A percentile compares a stretch with the other conserved stretches of the same genome.
phyloP scores from a whole-genome alignment of 2,888 invertebrate genomes.

The Hypena proboscidalis region DNA sequence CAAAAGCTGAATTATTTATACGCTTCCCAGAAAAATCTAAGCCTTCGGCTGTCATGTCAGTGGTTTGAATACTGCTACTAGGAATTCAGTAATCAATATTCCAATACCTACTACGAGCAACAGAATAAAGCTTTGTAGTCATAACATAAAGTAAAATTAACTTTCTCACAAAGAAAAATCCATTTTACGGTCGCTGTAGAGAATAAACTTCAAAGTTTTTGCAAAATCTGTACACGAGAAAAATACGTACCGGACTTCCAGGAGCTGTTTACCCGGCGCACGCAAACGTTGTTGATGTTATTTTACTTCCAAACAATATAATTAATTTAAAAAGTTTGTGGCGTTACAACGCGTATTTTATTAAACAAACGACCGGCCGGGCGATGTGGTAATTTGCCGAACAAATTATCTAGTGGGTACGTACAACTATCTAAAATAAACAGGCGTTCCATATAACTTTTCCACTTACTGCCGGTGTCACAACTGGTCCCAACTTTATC shows the following conservation, averaged over 20 bases:
- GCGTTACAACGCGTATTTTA: conserved; percentile 34
- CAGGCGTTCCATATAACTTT: conserved; percentile 58
- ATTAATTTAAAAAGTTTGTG: conserved; percentile 36
- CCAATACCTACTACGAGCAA: too few relatives aligned
- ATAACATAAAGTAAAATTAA: too few relatives aligned
- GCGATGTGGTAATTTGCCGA: conserved; percentile 44
- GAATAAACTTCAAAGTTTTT: not conserved
- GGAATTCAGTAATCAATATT: too few relatives aligned
- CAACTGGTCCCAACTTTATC: conserved; percentile 58
- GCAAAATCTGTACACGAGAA: conserved; percentile 3
- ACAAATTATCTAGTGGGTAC: conserved; percentile 45
- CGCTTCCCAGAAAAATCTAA: not conserved
- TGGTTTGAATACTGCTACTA: too few relatives aligned
- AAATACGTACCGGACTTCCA: conserved; percentile 7
- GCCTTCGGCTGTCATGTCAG: too few relatives aligned
- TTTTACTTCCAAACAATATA: conserved; percentile 25
- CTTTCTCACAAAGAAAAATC: too few relatives aligned
- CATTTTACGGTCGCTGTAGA: too few relatives aligned
- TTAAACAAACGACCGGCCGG: conserved; percentile 22
- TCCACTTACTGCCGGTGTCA: conserved; percentile 60
- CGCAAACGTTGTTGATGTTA: conserved; percentile 26
- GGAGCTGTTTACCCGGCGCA: conserved; percentile 18
- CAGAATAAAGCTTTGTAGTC: too few relatives aligned
- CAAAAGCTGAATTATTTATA: not conserved
- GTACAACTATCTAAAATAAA: conserved; percentile 52